These are phyloP conservation scores for Lasius platythorax DNA, from an alignment of 2,888 invertebrate genomes.

Conservation along the genomic window DNA sequence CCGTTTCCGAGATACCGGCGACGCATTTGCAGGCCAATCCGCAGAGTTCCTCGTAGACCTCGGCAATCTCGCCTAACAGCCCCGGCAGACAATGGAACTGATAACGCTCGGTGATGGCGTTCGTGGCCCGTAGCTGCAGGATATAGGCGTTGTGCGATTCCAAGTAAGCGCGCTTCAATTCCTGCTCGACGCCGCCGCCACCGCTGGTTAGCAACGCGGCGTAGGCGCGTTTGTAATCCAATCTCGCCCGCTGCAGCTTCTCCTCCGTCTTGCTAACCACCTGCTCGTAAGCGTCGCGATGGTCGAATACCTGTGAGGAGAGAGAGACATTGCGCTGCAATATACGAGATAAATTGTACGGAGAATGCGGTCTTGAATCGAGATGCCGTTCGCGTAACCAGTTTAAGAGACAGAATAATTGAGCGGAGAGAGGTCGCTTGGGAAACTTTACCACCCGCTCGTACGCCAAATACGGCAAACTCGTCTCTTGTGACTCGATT, in stretches of 20 bases:
- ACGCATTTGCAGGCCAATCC: conserved; percentile 83
- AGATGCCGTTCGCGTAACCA: conserved; percentile 18
- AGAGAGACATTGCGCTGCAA: background rate
- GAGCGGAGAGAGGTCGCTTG: background rate
- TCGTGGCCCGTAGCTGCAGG: conserved; percentile 96
- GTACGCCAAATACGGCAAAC: conserved; percentile 19
- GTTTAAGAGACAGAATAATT: conserved; percentile 28
- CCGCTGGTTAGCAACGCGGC: conserved; percentile 91
- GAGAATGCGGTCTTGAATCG: background rate
- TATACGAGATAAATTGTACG: background rate
- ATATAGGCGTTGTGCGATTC: conserved; percentile 98
- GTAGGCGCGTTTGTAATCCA: conserved; percentile 95
- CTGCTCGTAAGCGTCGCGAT: conserved; percentile 96
- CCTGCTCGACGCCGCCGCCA: conserved; percentile 86
- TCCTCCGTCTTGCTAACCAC: conserved; percentile 95
- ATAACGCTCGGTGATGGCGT: conserved; percentile 97
- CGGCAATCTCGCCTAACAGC: conserved; percentile 95
- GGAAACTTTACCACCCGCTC: conserved; percentile 23
- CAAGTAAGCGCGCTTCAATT: conserved; percentile 91
- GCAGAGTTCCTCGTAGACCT: conserved; percentile 96
- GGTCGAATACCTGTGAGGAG: conserved; percentile 89
- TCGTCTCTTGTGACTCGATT: conserved; percentile 25
- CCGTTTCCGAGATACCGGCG: conserved; percentile 94
- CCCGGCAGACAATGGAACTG: conserved; percentile 94
- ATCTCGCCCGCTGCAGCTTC: conserved; percentile 92